Evolutionary conservation across 1,140 invertebrate species (phyloP).

Genomic region (Mactra quadrangularis): DNA sequence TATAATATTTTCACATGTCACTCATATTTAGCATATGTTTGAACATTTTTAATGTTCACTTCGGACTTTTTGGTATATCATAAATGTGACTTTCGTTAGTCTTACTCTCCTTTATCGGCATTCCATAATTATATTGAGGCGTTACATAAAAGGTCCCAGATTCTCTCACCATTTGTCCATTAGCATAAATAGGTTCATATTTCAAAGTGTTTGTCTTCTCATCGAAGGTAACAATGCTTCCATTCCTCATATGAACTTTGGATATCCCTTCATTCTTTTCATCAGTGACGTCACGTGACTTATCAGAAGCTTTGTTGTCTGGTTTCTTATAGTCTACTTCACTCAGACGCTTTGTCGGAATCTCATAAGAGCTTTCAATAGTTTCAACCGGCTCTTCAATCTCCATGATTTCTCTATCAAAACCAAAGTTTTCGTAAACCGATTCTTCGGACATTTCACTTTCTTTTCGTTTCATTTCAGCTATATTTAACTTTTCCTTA

Average conservation of each 20-base stretch:
- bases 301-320: background rate
- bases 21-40: no score
- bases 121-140: background rate
- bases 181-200: slow-evolving; percentile 18
- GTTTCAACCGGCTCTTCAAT: background rate
- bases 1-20: no score
- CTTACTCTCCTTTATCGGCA: background rate
- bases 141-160: background rate
- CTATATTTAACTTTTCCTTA: background rate
- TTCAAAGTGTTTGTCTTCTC: slow-evolving; percentile 4
- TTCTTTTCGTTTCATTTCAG: slow-evolving; percentile 31
- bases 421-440: slow-evolving; percentile 28
- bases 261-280: background rate
- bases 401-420: background rate
- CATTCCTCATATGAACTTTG: slow-evolving; percentile 21
- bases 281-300: background rate
- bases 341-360: background rate
- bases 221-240: slow-evolving; percentile 22
- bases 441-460: slow-evolving; percentile 26
- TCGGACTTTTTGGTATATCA: slow-evolving; percentile 14
- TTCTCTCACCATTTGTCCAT: background rate
- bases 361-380: slow-evolving; percentile 6
- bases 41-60: background rate
- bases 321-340: background rate
- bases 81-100: background rate